Conservation (phyloP, 2,113 vertebrate species). For the Piaya cayana region DNA sequence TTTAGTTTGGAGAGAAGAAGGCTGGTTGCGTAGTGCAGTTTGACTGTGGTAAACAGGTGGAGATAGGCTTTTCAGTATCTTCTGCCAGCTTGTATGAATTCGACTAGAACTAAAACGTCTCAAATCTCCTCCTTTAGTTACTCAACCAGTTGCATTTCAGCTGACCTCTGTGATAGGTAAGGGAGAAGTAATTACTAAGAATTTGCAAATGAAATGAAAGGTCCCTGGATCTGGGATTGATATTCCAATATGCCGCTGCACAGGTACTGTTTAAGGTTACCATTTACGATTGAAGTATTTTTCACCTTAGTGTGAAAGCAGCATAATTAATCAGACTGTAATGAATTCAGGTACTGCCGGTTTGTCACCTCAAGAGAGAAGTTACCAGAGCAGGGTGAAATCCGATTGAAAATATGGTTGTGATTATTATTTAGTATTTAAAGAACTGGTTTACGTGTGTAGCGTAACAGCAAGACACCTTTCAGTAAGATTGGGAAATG, state of each 20-base stretch:
- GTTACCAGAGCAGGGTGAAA: conserved; percentile 40
- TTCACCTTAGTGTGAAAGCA: conserved; percentile 43
- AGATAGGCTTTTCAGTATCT: not conserved
- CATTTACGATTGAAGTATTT: conserved; percentile 47
- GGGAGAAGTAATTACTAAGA: conserved; percentile 21
- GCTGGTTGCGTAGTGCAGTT: not conserved
- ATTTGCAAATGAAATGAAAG: not conserved
- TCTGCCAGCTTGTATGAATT: not conserved
- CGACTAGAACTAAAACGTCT: not conserved
- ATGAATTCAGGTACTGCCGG: conserved; percentile 66
- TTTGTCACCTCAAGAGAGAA: conserved; percentile 64
- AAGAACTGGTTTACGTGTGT: not conserved
- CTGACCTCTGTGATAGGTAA: not conserved
- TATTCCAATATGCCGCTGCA: not conserved
- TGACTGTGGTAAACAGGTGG: not conserved
- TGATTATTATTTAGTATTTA: not conserved
- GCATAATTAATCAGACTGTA: conserved; percentile 73
- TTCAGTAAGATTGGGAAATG: not conserved
- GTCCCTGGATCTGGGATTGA: not conserved
- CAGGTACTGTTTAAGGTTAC: conserved; percentile 16
- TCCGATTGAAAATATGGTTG: conserved; percentile 14
- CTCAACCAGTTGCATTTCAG: not conserved
- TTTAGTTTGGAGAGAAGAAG: not conserved
- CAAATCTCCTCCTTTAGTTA: not conserved
- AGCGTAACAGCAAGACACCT: not conserved